phyloP scores from a whole-genome alignment of 2,113 vertebrate species.

The Pagrus major region DNA sequence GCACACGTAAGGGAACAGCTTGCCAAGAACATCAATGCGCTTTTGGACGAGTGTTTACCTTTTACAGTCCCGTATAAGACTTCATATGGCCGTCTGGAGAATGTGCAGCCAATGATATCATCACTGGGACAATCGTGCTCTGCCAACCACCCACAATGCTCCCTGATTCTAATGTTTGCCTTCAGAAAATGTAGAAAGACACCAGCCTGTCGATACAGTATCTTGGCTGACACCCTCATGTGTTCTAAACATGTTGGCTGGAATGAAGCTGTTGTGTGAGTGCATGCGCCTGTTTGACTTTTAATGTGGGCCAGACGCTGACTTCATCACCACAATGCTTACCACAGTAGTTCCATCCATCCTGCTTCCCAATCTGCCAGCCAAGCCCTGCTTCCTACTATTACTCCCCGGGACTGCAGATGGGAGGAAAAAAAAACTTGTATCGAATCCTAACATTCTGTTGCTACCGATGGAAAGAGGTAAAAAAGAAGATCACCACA shows the following conservation, averaged over 20 bases:
- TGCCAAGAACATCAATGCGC: constrained; percentile 72
- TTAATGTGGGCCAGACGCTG: constrained; percentile 77
- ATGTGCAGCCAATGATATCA: constrained; percentile 60
- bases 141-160: constrained; percentile 54
- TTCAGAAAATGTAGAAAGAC: constrained; percentile 36
- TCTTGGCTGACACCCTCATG: constrained; percentile 20
- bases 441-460: constrained; percentile 59
- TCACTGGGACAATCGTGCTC: constrained; percentile 25
- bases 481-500: constrained; percentile 52
- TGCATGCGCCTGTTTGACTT: constrained; percentile 45
- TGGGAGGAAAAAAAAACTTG: constrained; percentile 28
- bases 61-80: constrained; percentile 49
- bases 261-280: constrained; percentile 56
- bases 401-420: constrained; percentile 55
- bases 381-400: constrained; percentile 77
- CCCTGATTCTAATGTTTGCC: neutral
- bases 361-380: constrained; percentile 59
- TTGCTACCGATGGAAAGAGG: constrained; percentile 57
- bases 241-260: constrained; percentile 68
- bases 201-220: constrained; percentile 31
- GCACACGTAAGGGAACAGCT: constrained; percentile 54
- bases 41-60: constrained; percentile 61
- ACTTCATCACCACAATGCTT: constrained; percentile 77
- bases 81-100: constrained; percentile 54
- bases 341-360: constrained; percentile 79